Conservation (phyloP, 1,140 invertebrate genomes). For the Leptopilina boulardi region DNA sequence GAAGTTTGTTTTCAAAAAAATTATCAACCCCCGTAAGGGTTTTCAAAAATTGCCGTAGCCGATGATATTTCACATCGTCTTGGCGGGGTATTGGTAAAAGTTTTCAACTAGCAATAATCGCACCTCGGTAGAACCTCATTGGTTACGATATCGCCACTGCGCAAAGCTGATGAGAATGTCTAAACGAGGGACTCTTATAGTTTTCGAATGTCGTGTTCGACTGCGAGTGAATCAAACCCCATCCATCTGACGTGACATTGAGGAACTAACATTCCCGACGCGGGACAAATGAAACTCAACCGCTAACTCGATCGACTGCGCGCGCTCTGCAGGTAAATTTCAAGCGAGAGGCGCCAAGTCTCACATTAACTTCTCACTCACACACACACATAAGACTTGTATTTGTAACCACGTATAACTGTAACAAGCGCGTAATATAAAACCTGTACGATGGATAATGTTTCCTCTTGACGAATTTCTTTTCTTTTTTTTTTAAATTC, state of each 20-base stretch:
- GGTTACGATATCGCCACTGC: slow-evolving; percentile 90
- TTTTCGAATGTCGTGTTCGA: background rate
- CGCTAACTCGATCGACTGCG: background rate
- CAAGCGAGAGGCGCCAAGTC: background rate
- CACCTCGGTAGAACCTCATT: slow-evolving; percentile 91
- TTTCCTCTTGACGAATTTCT: no score
- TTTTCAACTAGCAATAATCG: slow-evolving; percentile 94
- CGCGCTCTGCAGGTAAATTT: slow-evolving; percentile 1
- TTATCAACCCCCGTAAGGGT: slow-evolving; percentile 72
- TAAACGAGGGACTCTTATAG: slow-evolving; percentile 34
- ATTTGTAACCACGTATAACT: background rate
- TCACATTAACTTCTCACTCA: background rate
- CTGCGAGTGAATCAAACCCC: slow-evolving; percentile 40
- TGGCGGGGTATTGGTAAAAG: slow-evolving; percentile 96
- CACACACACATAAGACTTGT: background rate
- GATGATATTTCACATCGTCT: slow-evolving; percentile 93
- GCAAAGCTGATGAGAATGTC: slow-evolving; percentile 78
- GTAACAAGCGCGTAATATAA: slow-evolving; percentile 11
- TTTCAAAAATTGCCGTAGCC: slow-evolving; percentile 89
- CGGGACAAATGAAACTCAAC: background rate
- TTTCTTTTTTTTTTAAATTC: no score
- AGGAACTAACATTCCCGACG: background rate
- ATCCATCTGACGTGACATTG: background rate
- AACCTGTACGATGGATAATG: background rate
- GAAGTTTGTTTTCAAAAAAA: background rate